Evolutionary conservation across 2,888 invertebrate species (phyloP).

Genomic region (Brachyptera putata): DNA sequence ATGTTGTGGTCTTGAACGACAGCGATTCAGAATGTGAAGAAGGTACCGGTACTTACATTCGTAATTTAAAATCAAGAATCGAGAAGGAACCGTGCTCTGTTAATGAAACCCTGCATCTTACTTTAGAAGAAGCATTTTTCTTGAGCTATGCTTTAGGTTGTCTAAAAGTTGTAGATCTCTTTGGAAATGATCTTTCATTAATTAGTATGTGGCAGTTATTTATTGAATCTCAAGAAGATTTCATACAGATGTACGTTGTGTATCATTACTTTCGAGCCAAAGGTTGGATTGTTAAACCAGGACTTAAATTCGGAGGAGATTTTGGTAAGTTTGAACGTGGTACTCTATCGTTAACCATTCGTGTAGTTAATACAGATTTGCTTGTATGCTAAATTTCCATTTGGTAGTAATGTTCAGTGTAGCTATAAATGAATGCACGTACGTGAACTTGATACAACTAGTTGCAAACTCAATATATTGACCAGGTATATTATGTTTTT

Average conservation of each 20-base stretch:
- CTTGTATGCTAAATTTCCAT: no score
- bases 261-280: constrained; percentile 85
- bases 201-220: constrained; percentile 58
- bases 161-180: constrained; percentile 55
- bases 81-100: constrained; percentile 56
- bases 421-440: no score
- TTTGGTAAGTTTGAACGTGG: constrained; percentile 62
- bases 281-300: constrained; percentile 86
- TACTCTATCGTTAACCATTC: no score
- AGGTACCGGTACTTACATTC: no score
- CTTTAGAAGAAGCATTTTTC: constrained; percentile 74
- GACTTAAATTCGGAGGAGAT: constrained; percentile 84
- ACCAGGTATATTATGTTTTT: no score
- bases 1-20: constrained; percentile 59
- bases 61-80: constrained; percentile 56
- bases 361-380: no score
- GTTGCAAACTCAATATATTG: no score
- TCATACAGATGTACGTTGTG: constrained; percentile 66
- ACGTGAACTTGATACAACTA: no score
- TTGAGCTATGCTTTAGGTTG: constrained; percentile 62
- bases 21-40: constrained; percentile 56
- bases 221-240: constrained; percentile 53
- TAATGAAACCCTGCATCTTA: constrained; percentile 61
- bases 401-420: no score
- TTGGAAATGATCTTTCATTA: constrained; percentile 50